phyloP scores from a whole-genome alignment of 92 coral and sea anemone species.

The Scolanthus callimorphus region DNA sequence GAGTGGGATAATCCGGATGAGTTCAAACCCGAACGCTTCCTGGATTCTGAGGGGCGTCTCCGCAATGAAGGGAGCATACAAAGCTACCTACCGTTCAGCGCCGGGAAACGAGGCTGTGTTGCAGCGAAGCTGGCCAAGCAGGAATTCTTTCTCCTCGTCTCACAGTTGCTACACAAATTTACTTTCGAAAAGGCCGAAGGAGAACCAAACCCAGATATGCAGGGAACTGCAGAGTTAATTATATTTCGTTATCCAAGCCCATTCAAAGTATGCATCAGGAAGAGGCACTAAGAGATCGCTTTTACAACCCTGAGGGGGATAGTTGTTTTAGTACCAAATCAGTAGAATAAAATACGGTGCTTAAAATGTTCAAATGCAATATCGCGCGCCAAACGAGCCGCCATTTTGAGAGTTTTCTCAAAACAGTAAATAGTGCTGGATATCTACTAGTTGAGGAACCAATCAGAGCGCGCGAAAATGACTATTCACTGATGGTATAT shows the following conservation, averaged over 20 bases:
- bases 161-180: conserved; percentile 79
- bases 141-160: conserved; percentile 67
- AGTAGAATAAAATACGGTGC: too few relatives aligned
- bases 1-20: conserved; percentile 75
- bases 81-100: conserved; percentile 86
- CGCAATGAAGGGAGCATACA: conserved; percentile 52
- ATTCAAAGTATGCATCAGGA: conserved; percentile 55
- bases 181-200: conserved; percentile 53
- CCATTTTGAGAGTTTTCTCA: too few relatives aligned
- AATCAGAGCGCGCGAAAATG: too few relatives aligned
- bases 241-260: conserved; percentile 81
- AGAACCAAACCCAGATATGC: conserved; percentile 66
- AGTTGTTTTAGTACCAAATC: too few relatives aligned
- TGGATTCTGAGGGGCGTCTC: conserved; percentile 57
- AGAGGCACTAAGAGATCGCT: conserved; percentile 36
- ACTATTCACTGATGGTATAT: too few relatives aligned
- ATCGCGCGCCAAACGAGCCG: too few relatives aligned
- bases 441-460: too few relatives aligned
- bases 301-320: too few relatives aligned
- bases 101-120: conserved; percentile 84
- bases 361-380: too few relatives aligned
- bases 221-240: conserved; percentile 71
- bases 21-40: conserved; percentile 77
- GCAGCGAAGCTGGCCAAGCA: conserved; percentile 86
- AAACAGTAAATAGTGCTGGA: too few relatives aligned